Conservation (phyloP, 2,888 invertebrate species). For the Coenonympha glycerion region DNA sequence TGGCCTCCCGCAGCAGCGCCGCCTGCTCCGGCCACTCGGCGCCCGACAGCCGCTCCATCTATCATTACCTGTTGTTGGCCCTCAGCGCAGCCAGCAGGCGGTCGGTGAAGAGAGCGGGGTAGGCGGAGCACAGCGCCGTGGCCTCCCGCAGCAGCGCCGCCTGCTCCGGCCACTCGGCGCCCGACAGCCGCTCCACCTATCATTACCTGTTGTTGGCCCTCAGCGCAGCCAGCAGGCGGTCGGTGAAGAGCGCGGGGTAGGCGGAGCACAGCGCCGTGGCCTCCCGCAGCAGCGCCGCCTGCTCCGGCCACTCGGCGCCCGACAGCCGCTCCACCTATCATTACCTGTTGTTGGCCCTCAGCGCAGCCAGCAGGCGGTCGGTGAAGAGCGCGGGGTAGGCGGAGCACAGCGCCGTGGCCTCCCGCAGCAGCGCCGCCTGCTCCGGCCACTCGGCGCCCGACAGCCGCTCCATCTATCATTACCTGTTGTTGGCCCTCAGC, state of each 20-base stretch:
- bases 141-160: conserved; percentile 86
- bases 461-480: conserved; percentile 77
- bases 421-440: conserved; percentile 84
- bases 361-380: conserved; percentile 84
- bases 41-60: conserved; percentile 80
- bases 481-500: conserved; percentile 79
- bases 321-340: conserved; percentile 78
- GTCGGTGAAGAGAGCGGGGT: conserved; percentile 87
- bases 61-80: conserved; percentile 73
- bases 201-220: conserved; percentile 76
- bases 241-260: conserved; percentile 87
- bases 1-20: conserved; percentile 85
- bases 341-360: conserved; percentile 78
- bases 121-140: conserved; percentile 85
- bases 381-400: conserved; percentile 87
- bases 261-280: conserved; percentile 87
- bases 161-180: conserved; percentile 83
- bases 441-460: conserved; percentile 82
- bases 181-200: conserved; percentile 79
- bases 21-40: conserved; percentile 84
- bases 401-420: conserved; percentile 87
- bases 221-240: conserved; percentile 84
- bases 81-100: conserved; percentile 84
- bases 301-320: conserved; percentile 81
- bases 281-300: conserved; percentile 85